Conservation (phyloP, 2,113 vertebrate genomes). For the Oryzias woworae region DNA sequence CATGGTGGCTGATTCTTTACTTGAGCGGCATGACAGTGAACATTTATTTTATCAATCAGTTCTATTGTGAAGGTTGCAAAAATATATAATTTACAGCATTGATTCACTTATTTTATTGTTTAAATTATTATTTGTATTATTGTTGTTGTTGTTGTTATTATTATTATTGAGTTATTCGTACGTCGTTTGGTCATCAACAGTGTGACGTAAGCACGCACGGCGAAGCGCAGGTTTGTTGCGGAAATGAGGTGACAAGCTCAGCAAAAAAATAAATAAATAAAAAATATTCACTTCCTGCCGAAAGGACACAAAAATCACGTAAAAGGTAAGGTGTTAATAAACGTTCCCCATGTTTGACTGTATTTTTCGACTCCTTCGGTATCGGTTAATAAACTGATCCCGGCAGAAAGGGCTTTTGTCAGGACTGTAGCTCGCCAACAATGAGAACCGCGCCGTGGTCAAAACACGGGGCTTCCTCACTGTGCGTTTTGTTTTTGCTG, state of each 20-base stretch:
- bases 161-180: too few relatives aligned
- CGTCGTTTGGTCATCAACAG: too few relatives aligned
- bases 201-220: slow-evolving; percentile 19
- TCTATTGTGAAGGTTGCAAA: too few relatives aligned
- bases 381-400: too few relatives aligned
- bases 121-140: too few relatives aligned
- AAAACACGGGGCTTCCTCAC: not conserved
- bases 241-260: slow-evolving; percentile 36
- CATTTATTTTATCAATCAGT: too few relatives aligned
- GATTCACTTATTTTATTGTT: too few relatives aligned
- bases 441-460: slow-evolving; percentile 15
- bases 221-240: not conserved
- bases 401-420: too few relatives aligned
- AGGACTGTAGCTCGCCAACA: not conserved
- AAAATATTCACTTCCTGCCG: not conserved
- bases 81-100: too few relatives aligned
- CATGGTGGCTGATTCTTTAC: slow-evolving; percentile 82
- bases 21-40: slow-evolving; percentile 84
- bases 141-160: too few relatives aligned
- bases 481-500: not conserved
- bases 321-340: slow-evolving; percentile 19
- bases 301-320: not conserved
- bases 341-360: accelerated
- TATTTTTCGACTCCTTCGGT: too few relatives aligned
- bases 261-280: not conserved